Evolutionary conservation across 2,113 vertebrate genomes (phyloP).

Genomic region (Triplophysa tibetana): DNA sequence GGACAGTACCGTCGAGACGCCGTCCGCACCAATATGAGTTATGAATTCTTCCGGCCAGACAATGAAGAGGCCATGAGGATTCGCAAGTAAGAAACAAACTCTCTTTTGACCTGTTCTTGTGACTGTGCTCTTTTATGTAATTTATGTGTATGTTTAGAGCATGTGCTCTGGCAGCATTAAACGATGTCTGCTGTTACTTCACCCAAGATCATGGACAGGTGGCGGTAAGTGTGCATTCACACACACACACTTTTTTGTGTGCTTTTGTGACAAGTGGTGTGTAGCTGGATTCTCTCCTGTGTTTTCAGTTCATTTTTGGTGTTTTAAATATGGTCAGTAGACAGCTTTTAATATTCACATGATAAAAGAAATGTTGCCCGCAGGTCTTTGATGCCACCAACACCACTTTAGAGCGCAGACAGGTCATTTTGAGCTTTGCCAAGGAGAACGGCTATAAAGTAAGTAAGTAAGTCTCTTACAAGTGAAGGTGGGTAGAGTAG

Average conservation of each 20-base stretch:
- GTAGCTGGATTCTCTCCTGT: no score
- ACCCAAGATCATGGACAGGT: slow-evolving; percentile 79
- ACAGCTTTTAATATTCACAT: no score
- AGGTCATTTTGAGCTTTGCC: slow-evolving; percentile 80
- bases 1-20: slow-evolving; percentile 88
- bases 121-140: neutral
- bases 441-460: slow-evolving; percentile 87
- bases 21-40: slow-evolving; percentile 81
- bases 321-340: no score
- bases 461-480: neutral
- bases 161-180: slow-evolving; percentile 81
- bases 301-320: no score
- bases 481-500: no score
- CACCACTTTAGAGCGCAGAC: slow-evolving; percentile 80
- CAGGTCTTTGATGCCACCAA: slow-evolving; percentile 92
- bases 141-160: slow-evolving; percentile 67
- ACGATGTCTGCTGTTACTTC: slow-evolving; percentile 82
- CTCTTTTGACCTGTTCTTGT: neutral
- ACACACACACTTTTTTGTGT: neutral
- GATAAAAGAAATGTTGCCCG: no score
- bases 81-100: slow-evolving; percentile 75
- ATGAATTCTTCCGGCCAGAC: slow-evolving; percentile 85
- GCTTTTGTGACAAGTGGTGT: no score
- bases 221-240: slow-evolving; percentile 69
- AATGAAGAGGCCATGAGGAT: slow-evolving; percentile 86